Evolutionary conservation across 2,113 vertebrate genomes (phyloP), one percentile per base, ranked within the genome.

Genomic region (Chloropsis cyanopogon): DNA sequence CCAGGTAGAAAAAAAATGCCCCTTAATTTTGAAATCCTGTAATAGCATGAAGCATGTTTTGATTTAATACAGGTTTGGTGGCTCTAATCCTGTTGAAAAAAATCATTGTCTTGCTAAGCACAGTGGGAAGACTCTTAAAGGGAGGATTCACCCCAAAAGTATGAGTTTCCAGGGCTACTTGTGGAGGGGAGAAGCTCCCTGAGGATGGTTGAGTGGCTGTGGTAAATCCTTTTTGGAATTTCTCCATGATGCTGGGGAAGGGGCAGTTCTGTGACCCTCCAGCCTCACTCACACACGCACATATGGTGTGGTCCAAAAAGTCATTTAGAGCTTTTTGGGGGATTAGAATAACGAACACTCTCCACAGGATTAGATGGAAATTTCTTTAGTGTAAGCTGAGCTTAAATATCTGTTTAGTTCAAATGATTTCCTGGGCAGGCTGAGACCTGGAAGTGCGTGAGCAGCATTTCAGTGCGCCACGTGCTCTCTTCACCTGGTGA

Each of bases 231-330:
- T 29, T 3, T 12, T 77, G 9, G 12, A 46, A 46, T 50, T 17
- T 44, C 46, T 68, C 26, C 1, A 3, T 37, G 47, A 24, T 21
- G 56, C 7, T 26, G 37, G 25, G 47, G 22, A 65, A 52, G 49
- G 49, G 35, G 25, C 42, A 75, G 61, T 73, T 25, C 68, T 0
- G 0, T 3, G 23, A 23, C 41, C 14, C 2, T 13, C 52, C 20
- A 9, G 39, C 61, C 76, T 72, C 26, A 22, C 28, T 19, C n/a
- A 56, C 71, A 41, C 53, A 49, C 88, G 21, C 37, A 11, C 72
- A 14, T 28, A 22, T 21, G 42, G 19, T 37, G 68, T 5, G 1
- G 29, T 54, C 77, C 60, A 14, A 44, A 70, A 70, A 91, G 77
- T 80, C 11, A 59, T 78, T 63, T 15, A 42, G 84, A 41, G 89